Base-by-base conservation (phyloP, 92 coral and sea anemone species). In the Chrysogorgia sp. region DNA sequence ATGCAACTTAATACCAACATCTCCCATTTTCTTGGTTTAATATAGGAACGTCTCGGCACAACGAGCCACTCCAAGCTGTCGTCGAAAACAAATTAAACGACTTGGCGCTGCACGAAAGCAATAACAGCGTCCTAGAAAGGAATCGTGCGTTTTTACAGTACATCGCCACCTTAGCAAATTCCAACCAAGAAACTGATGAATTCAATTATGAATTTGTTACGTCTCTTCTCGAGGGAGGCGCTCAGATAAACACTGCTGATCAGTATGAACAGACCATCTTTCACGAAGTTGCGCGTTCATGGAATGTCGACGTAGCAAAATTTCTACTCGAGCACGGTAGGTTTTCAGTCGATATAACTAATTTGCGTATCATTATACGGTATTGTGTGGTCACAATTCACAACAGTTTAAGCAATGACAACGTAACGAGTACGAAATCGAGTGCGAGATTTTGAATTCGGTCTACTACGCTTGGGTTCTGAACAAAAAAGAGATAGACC, bases 281-380 rank as follows among this genome's bases (percentile, higher is more conserved):
- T 63, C 98, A 94, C 76, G 97, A 94, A 81, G 97, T 97, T 20
- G 92, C 97, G 0, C 58, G 98, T 25, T 97, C 92, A 58, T 94
- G 98, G 98, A 97, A 94, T 58, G 80, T 76, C 0, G 90, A 75
- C 40, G 98, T 94, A 9, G 96, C 91, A 45, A 87, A 71, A 84
- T 85, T 92, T 66, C 88, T 94, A 2, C 86, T 94, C 29, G 90
- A 86, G 12, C 75, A 84, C 84, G 98, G 98, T 94, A 76, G 82
- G 87, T 61, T 71, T n/a, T n/a, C n/a, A n/a, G n/a, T n/a, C n/a
- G n/a, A n/a, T n/a, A n/a, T n/a, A 61, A 61, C 9, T 19, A 5
- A 19, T 19, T 52, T 5, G 23, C 59, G 23, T 21, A 26, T 19
- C 19, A 19, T 26, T 52, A 21, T 3, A 21, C 19, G 23, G 23